Evolutionary conservation across 1,140 invertebrate species (phyloP), one percentile per base, ranked within the genome.

Genomic region (Scaptomyza graminum): DNA sequence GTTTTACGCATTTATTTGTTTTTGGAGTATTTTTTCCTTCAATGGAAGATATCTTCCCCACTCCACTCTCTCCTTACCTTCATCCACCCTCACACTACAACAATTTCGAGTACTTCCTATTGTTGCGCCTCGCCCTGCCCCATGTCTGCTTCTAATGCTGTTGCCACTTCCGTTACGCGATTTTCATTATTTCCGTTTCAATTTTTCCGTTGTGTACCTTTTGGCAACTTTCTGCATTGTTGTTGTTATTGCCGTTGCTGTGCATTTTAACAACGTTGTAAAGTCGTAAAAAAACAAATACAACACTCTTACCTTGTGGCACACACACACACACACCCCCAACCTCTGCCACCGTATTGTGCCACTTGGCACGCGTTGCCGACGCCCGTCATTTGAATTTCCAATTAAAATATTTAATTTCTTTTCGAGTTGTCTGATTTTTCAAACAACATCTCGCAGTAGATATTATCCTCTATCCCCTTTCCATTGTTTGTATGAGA

Each of bases 1-100:
- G 84, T 88, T 89, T 88, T 88, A 89, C 84, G 84, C 85, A 89
- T 89, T 89, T 89, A 89, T 89, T 89, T 89, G 84, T 89, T 89
- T 89, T 89, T 83, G 72, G 72, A 88, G 66, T 88, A 22, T 74
- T 71, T 61, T 68, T 68, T 68, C 63, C 55, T 67, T 76, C 73
- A 31, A 31, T 37, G 13, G 18, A 41, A 60, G 73, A 65, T 72
- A 82, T 63, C 69, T 68, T 15, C 5, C 16, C 43, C 22, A 28
- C 54, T 37, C 49, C 34, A 4, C 11, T 1, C 28, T 15, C 49
- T 8, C 6, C 12, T 15, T 43, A 41, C 31, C 13, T 7, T 15
- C n/a, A 12, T 9, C 22, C 51, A 13, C 41, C 28, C 64, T 49
- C 55, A 22, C 55, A 31, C 49, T 16, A 49, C 15, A 55, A 13